phyloP scores from a whole-genome alignment of 2,888 invertebrate species.

The Belgica antarctica region DNA sequence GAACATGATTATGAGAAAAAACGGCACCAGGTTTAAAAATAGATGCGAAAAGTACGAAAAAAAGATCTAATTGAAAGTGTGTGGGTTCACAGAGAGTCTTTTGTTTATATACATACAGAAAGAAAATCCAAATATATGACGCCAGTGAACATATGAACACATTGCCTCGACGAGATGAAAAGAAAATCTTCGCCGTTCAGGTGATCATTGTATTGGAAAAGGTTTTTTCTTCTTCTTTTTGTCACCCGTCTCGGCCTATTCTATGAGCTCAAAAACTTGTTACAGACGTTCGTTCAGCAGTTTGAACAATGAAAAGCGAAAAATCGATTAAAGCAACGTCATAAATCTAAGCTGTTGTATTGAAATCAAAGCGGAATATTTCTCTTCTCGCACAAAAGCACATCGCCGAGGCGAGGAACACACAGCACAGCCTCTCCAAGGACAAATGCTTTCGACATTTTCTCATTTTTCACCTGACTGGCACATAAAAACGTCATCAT shows the following conservation, averaged over 20 bases:
- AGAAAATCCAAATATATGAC: not conserved
- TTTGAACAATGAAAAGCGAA: conserved; percentile 6
- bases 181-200: not conserved
- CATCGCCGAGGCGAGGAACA: too few relatives aligned
- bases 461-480: conserved; percentile 9
- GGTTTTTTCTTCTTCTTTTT: too few relatives aligned
- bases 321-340: conserved; percentile 1
- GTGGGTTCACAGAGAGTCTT: not conserved
- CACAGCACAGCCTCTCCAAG: not conserved
- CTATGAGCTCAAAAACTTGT: not conserved
- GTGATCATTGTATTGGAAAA: conserved; percentile 19
- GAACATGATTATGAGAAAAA: conserved; percentile 35
- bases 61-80: not conserved
- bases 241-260: not conserved
- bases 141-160: not conserved
- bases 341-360: conserved; percentile 10
- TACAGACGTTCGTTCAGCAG: not conserved
- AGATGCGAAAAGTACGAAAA: not conserved
- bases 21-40: conserved; percentile 35
- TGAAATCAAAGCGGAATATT: not conserved
- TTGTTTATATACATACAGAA: not conserved
- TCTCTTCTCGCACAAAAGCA: not conserved
- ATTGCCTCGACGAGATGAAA: not conserved
- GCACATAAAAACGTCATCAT: conserved; percentile 10
- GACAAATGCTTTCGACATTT: not conserved